phyloP scores from a whole-genome alignment of 2,113 vertebrate genomes.

The Apus apus region DNA sequence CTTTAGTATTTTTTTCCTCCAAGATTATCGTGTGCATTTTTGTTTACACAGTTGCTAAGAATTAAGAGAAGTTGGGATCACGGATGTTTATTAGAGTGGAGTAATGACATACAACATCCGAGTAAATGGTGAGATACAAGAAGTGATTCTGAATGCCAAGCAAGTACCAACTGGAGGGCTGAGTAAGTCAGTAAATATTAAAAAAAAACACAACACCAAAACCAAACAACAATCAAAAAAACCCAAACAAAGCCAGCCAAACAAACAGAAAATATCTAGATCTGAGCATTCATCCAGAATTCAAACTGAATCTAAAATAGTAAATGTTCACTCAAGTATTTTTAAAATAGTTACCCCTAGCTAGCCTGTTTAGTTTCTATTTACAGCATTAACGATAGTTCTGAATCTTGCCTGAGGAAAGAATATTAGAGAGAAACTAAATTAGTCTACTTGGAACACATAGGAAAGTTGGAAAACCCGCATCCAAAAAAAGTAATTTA shows the following conservation, averaged over 20 bases:
- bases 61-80: neutral
- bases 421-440: neutral
- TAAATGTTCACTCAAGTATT: neutral
- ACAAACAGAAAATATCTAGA: neutral
- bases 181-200: neutral
- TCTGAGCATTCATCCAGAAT: neutral
- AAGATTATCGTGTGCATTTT: neutral
- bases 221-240: neutral
- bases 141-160: slow-evolving; percentile 5
- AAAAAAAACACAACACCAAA: neutral
- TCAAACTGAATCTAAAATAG: neutral
- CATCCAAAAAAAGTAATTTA: neutral
- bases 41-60: slow-evolving; percentile 53
- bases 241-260: no score
- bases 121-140: neutral
- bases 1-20: neutral
- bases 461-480: neutral
- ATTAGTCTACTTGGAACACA: neutral
- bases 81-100: neutral
- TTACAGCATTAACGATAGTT: neutral
- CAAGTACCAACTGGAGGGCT: neutral
- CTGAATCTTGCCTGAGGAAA: neutral
- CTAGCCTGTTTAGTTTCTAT: neutral
- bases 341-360: slow-evolving; percentile 6
- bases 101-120: neutral